Evolutionary conservation across 2,113 vertebrate species (phyloP), one percentile per base, ranked within the genome.

Genomic region (Lates calcarifer): DNA sequence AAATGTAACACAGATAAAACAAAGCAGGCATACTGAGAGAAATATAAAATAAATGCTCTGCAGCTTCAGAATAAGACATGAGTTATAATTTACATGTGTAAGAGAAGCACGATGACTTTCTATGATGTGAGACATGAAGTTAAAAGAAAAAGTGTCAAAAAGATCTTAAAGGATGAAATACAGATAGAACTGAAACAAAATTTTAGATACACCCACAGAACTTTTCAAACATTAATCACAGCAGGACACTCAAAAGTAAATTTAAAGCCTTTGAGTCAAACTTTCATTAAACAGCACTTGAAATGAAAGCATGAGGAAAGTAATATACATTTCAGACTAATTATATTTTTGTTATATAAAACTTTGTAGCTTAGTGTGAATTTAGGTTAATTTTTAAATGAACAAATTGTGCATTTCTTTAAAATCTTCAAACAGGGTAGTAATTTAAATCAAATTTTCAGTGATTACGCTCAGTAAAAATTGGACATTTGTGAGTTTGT

Each of bases 201-300:
- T 74, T 75, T 89, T 80, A 79, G 80, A 88, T 71, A 81, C 74
- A 39, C 77, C 77, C 83, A 81, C 76, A 79, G 24, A 66, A 74
- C 56, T 6, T 81, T 72, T 90, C 61, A 85, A 85, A 89, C 75
- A 90, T 90, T 63, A 72, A 91, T 82, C 79, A 81, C 73, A 86
- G 47, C 73, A 83, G 62, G 81, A 85, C 68, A 84, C 28, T 69
- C 66, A 49, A 82, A 68, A 87, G 70, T 65, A 53, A 89, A 83
- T 78, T 76, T 60, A 77, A 87, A 87, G 77, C 24, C 63, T 79
- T 90, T 79, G 61, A 84, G 71, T 92, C 82, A 57, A 87, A 83
- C 57, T 73, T 55, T 81, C 64, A 68, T 87, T 74, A 85, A 87
- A 81, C 62, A 75, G 33, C 12, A 3, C 43, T 33, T 9, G 56